Conservation (phyloP, 2,888 invertebrate genomes). For the Lasioglossum malachurum region DNA sequence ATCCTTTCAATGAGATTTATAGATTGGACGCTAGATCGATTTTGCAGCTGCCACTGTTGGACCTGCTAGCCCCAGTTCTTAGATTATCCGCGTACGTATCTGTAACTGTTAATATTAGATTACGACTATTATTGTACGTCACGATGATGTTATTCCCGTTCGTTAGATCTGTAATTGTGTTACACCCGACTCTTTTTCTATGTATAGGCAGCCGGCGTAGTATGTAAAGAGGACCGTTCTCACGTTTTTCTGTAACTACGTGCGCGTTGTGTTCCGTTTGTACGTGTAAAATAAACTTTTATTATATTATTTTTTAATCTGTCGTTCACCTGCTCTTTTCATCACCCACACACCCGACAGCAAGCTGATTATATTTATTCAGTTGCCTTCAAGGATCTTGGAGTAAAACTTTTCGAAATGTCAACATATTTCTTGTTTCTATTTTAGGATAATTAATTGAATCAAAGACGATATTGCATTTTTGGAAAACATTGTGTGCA, state of each 20-base stretch:
- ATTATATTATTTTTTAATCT: constrained; percentile 81
- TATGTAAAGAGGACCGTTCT: constrained; percentile 31
- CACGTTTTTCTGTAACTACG: constrained; percentile 59
- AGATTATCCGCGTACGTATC: constrained; percentile 52
- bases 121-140: constrained; percentile 63
- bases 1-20: neutral
- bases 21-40: neutral
- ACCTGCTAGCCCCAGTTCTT: constrained; percentile 20
- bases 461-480: neutral
- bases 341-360: neutral
- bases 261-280: constrained; percentile 75
- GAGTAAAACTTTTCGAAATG: neutral
- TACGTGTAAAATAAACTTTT: constrained; percentile 83
- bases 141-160: constrained; percentile 52
- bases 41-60: neutral
- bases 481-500: neutral
- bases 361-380: neutral
- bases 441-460: neutral
- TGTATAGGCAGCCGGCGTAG: constrained; percentile 46
- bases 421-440: neutral
- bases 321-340: constrained; percentile 8
- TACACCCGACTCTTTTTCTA: constrained; percentile 54
- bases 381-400: neutral
- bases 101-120: constrained; percentile 67
- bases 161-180: constrained; percentile 68